phyloP scores from a whole-genome alignment of 2,113 vertebrate genomes.

The Podarcis cretensis region DNA sequence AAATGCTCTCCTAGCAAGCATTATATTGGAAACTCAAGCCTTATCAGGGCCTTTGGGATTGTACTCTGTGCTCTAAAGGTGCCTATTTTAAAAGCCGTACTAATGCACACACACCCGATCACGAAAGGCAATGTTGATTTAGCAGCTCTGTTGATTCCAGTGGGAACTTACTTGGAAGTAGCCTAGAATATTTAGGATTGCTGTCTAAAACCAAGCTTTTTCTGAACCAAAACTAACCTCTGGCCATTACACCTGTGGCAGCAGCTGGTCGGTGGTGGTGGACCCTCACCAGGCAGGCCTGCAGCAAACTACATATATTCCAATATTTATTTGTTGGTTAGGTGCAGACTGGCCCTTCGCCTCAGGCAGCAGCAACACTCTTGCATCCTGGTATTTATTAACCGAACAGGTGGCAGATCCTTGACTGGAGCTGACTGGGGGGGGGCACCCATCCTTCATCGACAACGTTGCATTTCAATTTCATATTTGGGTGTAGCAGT shows the following conservation, averaged over 20 bases:
- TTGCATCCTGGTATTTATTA: background rate
- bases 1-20: conserved; percentile 36
- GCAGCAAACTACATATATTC: background rate
- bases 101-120: background rate
- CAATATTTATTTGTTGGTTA: too few relatives aligned
- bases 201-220: background rate
- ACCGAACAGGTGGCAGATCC: background rate
- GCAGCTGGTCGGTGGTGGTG: background rate
- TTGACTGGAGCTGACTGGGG: background rate
- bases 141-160: background rate
- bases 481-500: background rate
- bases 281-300: background rate
- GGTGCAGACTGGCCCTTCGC: too few relatives aligned
- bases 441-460: background rate
- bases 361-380: background rate
- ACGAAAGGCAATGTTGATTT: background rate
- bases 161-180: background rate
- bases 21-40: conserved; percentile 29
- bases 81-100: conserved; percentile 40
- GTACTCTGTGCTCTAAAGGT: conserved; percentile 40
- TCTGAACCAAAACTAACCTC: background rate
- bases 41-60: conserved; percentile 1
- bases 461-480: background rate
- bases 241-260: background rate
- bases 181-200: background rate